Conservation (phyloP, 1,140 invertebrate genomes). For the Aradophagus sp. region DNA sequence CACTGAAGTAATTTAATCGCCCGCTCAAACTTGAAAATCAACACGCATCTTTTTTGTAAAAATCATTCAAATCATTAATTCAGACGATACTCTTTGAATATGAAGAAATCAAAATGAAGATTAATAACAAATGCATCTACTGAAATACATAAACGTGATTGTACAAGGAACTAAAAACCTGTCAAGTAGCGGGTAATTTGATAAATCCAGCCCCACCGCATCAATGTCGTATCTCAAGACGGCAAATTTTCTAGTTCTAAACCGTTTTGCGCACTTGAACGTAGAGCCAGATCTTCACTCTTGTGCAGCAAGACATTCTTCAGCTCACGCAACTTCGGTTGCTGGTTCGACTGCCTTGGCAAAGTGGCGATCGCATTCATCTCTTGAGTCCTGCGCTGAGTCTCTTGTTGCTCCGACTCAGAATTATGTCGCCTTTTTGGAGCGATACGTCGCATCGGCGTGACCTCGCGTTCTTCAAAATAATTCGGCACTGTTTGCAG, state of each 20-base stretch:
- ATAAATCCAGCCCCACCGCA: constrained; percentile 30
- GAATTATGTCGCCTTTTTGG: constrained; percentile 68
- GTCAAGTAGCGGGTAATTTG: background rate
- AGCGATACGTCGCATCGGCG: constrained; percentile 12
- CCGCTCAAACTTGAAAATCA: no score
- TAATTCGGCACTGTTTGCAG: constrained; percentile 68
- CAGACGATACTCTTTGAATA: no score
- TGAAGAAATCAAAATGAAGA: no score
- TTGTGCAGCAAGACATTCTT: constrained; percentile 64
- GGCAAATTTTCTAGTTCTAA: constrained; percentile 70
- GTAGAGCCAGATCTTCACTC: constrained; percentile 59
- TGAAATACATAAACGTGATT: no score
- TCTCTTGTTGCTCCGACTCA: constrained; percentile 70
- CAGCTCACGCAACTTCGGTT: constrained; percentile 58
- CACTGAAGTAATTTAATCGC: no score
- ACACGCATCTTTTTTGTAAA: no score
- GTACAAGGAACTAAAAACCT: constrained; percentile 26
- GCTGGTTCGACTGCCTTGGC: constrained; percentile 61
- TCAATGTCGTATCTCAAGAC: constrained; percentile 63
- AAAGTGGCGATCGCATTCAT: constrained; percentile 70
- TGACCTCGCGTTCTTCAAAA: constrained; percentile 61
- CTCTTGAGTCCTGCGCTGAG: constrained; percentile 53
- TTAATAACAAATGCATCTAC: no score
- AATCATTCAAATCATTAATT: no score
- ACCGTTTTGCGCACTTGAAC: constrained; percentile 61